Evolutionary conservation across 1,140 invertebrate genomes (phyloP), one percentile per base, ranked within the genome.

Genomic region (Homarus americanus): DNA sequence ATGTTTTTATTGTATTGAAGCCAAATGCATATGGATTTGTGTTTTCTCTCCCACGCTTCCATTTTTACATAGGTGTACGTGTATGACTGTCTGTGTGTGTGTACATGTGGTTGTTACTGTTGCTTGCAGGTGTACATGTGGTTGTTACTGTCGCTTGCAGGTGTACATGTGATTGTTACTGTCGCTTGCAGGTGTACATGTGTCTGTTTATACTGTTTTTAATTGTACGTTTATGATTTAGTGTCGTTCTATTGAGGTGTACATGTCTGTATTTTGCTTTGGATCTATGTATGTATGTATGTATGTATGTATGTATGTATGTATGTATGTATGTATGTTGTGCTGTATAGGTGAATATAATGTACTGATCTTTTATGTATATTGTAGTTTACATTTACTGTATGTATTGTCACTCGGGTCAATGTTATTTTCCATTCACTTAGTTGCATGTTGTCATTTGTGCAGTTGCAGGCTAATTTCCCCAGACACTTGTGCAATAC

Each of bases 281-380:
- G 15, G 4, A 34, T 53, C 5, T 24, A n/a, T 80, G 53, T 53
- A 80, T 53, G 36, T 80, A 49, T 80, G n/a, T 53, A 80, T 63
- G 40, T 82, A 63, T 32, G 17, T 82, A 36, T 53, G 63, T 63
- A 36, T 82, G 40, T 63, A 49, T 32, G 40, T 78, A 78, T 44
- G 17, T 78, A 78, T 28, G 38, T 69, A 32, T 84, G 24, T 72
- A 41, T 49, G 32, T 41, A 17, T 84, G 20, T 84, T 58, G 4
- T 58, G 53, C 15, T n/a, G n/a, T 58, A 38, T 63, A 40, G 12
- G 40, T 1, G 20, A 69, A 40, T 7, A 83, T 20, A 34, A 83
- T 20, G 34, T 36, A 15, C 32, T 53, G 2, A 63, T 10, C 9
- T 69, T 41, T 63, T 41, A 24, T 17, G 24, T 32, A n/a, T n/a